phyloP scores from a whole-genome alignment of 2,888 invertebrate genomes.

The Chloromyia formosa region DNA sequence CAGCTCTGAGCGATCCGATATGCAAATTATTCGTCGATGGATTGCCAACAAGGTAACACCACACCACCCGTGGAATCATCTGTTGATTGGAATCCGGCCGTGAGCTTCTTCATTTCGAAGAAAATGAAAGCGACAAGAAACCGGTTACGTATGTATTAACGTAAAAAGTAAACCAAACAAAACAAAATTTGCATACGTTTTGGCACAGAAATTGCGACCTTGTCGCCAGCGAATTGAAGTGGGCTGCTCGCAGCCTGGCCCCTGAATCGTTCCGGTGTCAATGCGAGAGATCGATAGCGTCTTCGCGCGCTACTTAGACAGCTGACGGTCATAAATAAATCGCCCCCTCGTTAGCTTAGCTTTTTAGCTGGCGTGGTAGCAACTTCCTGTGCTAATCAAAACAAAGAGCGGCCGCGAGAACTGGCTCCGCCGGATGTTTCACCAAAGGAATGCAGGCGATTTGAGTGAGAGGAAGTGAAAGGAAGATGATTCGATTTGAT shows the following conservation, averaged over 20 bases:
- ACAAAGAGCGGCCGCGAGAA: not conserved
- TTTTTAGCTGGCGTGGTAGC: not conserved
- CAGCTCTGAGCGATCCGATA: too few species aligned
- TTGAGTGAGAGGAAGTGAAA: too few species aligned
- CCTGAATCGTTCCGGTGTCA: not conserved
- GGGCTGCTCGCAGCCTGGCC: not conserved
- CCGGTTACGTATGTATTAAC: conserved; percentile 7
- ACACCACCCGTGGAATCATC: too few species aligned
- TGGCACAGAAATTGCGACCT: conserved; percentile 26
- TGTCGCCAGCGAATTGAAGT: not conserved
- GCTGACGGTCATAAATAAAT: not conserved
- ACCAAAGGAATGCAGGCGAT: not conserved
- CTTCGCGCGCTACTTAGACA: not conserved
- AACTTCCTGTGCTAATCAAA: not conserved
- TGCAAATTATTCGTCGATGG: too few species aligned
- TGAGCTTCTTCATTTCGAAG: not conserved
- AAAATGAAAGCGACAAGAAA: conserved; percentile 30
- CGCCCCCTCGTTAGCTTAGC: too few species aligned
- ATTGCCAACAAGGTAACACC: too few species aligned
- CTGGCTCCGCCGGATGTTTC: conserved; percentile 2
- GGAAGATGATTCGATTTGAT: too few species aligned
- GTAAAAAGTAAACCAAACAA: conserved; percentile 7
- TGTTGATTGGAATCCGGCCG: too few species aligned
- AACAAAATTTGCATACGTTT: not conserved
- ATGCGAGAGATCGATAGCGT: not conserved